A percentile compares a stretch with the other conserved stretches of the same genome.
Conservation (phyloP, 2,888 invertebrate genomes). For the Oligia strigilis region DNA sequence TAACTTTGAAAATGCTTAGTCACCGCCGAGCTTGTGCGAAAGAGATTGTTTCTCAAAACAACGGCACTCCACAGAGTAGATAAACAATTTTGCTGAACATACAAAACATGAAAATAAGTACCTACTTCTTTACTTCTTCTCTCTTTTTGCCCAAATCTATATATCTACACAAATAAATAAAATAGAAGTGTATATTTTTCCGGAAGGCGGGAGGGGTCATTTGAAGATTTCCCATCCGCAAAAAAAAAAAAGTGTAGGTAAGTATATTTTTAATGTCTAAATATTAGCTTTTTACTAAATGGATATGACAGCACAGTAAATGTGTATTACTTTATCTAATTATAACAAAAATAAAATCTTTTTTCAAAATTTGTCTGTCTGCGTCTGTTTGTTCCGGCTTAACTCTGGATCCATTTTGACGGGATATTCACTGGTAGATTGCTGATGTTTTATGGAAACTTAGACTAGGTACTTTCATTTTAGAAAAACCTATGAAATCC, state of each 20-base stretch:
- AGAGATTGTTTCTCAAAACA: conserved; percentile 80
- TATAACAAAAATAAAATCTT: not conserved
- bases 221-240: too few species aligned
- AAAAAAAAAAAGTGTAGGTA: too few species aligned
- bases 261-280: not conserved
- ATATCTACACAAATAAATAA: not conserved
- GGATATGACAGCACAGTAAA: too few species aligned
- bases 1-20: conserved; percentile 84
- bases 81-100: conserved; percentile 56
- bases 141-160: not conserved
- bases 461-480: too few species aligned
- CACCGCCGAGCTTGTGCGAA: conserved; percentile 80
- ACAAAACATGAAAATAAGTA: conserved; percentile 38
- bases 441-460: too few species aligned
- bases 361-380: not conserved
- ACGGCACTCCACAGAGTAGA: conserved; percentile 68
- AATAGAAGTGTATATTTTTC: not conserved
- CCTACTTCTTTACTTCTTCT: not conserved
- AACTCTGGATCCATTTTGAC: not conserved
- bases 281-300: not conserved
- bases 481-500: not conserved
- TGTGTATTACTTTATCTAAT: not conserved
- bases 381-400: not conserved
- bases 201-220: too few species aligned
- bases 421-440: not conserved